Evolutionary conservation across 2,113 vertebrate species (phyloP), one percentile per base, ranked within the genome.

Genomic region (Tenrec ecaudatus): DNA sequence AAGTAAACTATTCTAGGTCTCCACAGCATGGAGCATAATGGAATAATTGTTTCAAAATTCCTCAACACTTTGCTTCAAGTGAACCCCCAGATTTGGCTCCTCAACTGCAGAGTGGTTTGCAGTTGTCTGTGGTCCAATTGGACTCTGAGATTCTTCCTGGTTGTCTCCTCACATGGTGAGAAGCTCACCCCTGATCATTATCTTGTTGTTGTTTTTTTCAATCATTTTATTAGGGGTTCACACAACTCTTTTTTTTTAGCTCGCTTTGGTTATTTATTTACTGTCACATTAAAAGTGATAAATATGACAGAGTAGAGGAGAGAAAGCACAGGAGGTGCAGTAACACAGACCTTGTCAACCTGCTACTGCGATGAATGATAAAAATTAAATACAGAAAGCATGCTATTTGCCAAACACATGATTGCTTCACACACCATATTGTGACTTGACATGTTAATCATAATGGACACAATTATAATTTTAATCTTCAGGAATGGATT

Each of bases 1-100:
- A 93, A 95, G 20, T 14, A 77, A 66, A 57, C 10, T 83, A 11
- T 38, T 78, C 58, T 47, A 64, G 57, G 36, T 82, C 20, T 89
- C 20, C 25, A 91, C 22, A 33, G 53, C 23, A 22, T 8, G 11
- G n/a, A 87, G 58, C 36, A 62, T 33, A 60, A 81, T 78, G 43
- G 68, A 66, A 81, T 84, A 78, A 38, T 38, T 73, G 25, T 73
- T 66, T n/a, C 20, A 89, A 0, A 17, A n/a, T 88, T 84, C 23
- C 53, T 29, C 43, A 5, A 73, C 86, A 23, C 36, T 83, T 58
- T 57, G 40, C 80, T 95, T 86, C 33, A 88, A 40, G 29, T 64
- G 19, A 22, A 2, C 73, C 33, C 78, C 33, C 53, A 60, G 38
- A 33, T 23, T 47, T 16, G 71, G 1, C 20, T 27, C 33, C 15